Evolutionary conservation across 2,888 invertebrate genomes (phyloP).

Genomic region (Helleia helle): DNA sequence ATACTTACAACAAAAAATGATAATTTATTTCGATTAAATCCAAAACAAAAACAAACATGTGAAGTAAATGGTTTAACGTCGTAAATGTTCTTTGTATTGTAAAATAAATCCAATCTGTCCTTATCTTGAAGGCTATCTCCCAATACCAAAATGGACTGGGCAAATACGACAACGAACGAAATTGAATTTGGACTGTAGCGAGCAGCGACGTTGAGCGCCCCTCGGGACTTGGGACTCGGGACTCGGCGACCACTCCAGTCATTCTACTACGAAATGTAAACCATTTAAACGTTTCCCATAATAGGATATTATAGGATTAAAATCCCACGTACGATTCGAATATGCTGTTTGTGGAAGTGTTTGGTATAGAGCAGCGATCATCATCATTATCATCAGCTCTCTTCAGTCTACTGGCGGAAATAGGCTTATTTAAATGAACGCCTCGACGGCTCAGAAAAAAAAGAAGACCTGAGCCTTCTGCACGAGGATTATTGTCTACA

Average conservation of each 20-base stretch:
- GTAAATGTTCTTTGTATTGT: conserved; percentile 14
- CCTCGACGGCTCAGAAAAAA: no score
- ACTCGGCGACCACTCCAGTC: conserved; percentile 24
- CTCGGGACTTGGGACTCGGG: conserved; percentile 33
- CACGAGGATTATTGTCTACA: no score
- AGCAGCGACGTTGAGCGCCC: conserved; percentile 31
- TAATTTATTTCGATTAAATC: no score
- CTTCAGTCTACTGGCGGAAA: no score
- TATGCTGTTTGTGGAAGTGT: background rate
- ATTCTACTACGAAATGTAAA: conserved; percentile 30
- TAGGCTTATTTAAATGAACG: no score
- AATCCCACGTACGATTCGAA: background rate
- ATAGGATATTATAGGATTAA: background rate
- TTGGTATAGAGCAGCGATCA: no score
- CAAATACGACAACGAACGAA: conserved; percentile 49
- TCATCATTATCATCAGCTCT: no score
- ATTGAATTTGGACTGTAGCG: conserved; percentile 51
- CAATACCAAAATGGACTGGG: conserved; percentile 47
- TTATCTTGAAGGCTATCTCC: conserved; percentile 35
- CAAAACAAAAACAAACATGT: background rate
- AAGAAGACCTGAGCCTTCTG: no score
- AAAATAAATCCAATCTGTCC: conserved; percentile 32
- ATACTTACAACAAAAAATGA: no score
- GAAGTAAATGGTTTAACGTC: background rate
- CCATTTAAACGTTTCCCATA: conserved; percentile 24